These are phyloP conservation scores for Phocoena phocoena DNA, from an alignment of 2,113 vertebrate species.

Conservation along the genomic window DNA sequence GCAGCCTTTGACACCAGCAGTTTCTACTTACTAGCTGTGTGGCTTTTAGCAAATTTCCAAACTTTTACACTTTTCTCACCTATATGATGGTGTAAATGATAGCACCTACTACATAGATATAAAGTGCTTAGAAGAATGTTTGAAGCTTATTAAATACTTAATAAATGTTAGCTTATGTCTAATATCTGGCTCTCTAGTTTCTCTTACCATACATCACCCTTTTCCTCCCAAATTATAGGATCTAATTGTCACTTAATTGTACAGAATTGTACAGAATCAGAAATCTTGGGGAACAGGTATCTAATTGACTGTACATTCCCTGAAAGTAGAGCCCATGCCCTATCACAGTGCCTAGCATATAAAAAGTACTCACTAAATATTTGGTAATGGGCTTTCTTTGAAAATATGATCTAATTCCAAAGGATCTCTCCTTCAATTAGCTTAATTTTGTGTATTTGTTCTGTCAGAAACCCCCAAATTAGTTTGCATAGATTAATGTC, in stretches of 20 bases:
- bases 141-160: not conserved
- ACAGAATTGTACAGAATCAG: not conserved
- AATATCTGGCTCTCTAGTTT: not conserved
- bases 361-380: not conserved
- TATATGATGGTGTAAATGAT: not conserved
- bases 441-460: conserved; percentile 31
- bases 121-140: not conserved
- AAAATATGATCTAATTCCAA: conserved; percentile 19
- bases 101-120: not conserved
- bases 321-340: not conserved
- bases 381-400: conserved; percentile 24
- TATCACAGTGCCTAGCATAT: not conserved
- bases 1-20: not conserved
- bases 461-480: not conserved
- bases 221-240: not conserved
- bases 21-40: not conserved
- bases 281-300: not conserved
- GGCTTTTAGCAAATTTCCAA: not conserved
- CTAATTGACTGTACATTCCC: not conserved
- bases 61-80: not conserved
- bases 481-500: not conserved
- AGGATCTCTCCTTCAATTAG: not conserved
- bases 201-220: not conserved
- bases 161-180: not conserved
- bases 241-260: not conserved